Conservation (phyloP, 2,113 vertebrate species). For the Heliornis fulica region DNA sequence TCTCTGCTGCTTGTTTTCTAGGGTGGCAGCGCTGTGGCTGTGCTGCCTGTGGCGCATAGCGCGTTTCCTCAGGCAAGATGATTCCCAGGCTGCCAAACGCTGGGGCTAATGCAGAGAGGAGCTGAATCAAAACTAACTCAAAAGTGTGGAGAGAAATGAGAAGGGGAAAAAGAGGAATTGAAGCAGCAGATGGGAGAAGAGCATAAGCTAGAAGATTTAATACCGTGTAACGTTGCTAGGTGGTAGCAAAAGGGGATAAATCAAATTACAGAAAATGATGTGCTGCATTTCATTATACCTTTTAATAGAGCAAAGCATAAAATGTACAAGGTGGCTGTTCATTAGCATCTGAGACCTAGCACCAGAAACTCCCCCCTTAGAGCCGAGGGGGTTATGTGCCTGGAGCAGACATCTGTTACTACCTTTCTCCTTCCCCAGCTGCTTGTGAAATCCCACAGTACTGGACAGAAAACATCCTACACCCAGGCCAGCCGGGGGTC, state of each 20-base stretch:
- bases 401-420: not conserved
- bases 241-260: not conserved
- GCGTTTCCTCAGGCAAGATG: not conserved
- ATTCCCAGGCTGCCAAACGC: not conserved
- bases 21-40: not conserved
- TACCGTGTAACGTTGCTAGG: not conserved
- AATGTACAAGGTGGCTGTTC: not conserved
- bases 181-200: not conserved
- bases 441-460: not conserved
- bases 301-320: not conserved
- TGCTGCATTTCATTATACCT: not conserved
- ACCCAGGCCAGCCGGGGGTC: accelerated
- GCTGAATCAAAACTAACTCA: not conserved
- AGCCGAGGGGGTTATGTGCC: not conserved
- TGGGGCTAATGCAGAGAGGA: not conserved
- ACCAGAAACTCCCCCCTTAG: not conserved
- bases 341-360: not conserved
- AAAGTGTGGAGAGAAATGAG: not conserved
- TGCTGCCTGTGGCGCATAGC: accelerated
- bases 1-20: not conserved
- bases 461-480: not conserved
- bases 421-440: not conserved
- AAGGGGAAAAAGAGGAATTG: not conserved
- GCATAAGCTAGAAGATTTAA: not conserved
- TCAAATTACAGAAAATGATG: not conserved